Percentiles rank a stretch among this genome's conserved stretches.
These are phyloP conservation scores for Ursus arctos DNA, from an alignment of 2,113 vertebrate genomes.

Conservation along the genomic window DNA sequence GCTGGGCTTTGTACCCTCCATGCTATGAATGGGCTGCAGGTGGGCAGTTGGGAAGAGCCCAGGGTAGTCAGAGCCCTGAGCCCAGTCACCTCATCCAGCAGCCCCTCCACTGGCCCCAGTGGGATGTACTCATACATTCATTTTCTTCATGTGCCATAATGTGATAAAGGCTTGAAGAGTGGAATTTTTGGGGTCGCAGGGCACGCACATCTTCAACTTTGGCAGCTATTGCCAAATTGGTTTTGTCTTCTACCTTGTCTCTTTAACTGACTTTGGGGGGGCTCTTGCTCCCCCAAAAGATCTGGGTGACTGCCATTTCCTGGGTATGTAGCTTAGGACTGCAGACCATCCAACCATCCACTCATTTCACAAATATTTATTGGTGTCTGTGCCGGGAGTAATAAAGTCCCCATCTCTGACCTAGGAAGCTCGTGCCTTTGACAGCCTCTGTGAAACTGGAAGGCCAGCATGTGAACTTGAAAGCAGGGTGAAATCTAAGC, in stretches of 20 bases:
- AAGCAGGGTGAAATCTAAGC: background rate
- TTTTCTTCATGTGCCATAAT: background rate
- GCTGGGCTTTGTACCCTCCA: background rate
- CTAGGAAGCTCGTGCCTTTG: background rate
- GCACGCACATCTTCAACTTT: background rate
- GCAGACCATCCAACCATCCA: too few relatives aligned
- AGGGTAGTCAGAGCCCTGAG: background rate
- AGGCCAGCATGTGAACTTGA: background rate
- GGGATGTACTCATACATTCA: background rate
- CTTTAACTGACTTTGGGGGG: background rate
- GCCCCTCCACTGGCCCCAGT: background rate
- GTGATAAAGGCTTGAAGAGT: background rate
- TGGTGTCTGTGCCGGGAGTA: too few relatives aligned
- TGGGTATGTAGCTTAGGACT: background rate
- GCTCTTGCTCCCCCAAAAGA: background rate
- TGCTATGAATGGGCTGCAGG: background rate
- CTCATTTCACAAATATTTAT: background rate
- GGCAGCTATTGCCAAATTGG: background rate
- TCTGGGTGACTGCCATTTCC: background rate
- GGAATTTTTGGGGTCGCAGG: background rate
- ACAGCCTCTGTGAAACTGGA: background rate
- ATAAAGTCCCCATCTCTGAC: background rate
- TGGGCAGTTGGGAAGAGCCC: background rate
- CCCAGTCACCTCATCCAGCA: background rate
- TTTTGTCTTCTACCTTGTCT: background rate